These are phyloP conservation scores for Trematomus loennbergii DNA, from an alignment of 2,113 vertebrate genomes.

Conservation along the genomic window DNA sequence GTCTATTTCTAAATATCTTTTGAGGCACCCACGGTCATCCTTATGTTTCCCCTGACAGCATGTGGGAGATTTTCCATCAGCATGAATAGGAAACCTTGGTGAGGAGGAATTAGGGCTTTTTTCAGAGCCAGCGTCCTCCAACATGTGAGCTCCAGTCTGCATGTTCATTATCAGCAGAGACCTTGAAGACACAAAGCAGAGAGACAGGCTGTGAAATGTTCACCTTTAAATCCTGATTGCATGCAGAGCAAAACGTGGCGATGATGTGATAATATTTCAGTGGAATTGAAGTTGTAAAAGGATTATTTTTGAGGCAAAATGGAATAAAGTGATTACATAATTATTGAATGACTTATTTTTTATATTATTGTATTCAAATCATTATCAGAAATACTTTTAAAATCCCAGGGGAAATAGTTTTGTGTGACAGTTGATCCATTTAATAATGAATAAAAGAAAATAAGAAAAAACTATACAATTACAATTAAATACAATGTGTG, in stretches of 20 bases:
- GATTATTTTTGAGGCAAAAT: not conserved
- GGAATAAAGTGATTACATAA: not conserved
- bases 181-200: slow-evolving; percentile 48
- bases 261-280: not conserved
- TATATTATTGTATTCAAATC: too few relatives aligned
- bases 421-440: too few relatives aligned
- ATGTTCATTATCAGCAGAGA: slow-evolving; percentile 36
- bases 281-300: not conserved
- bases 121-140: slow-evolving; percentile 61
- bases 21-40: slow-evolving; percentile 65
- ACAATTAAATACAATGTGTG: too few relatives aligned
- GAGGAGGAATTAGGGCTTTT: slow-evolving; percentile 58
- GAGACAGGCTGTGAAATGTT: not conserved
- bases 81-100: slow-evolving; percentile 72
- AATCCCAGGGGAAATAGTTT: too few relatives aligned
- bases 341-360: too few relatives aligned
- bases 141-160: slow-evolving; percentile 20
- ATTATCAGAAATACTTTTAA: too few relatives aligned
- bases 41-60: slow-evolving; percentile 72
- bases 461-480: too few relatives aligned
- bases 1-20: slow-evolving; percentile 37
- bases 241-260: slow-evolving; percentile 10
- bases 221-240: not conserved
- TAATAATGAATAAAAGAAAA: too few relatives aligned
- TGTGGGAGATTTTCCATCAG: slow-evolving; percentile 68